phyloP scores from a whole-genome alignment of 1,140 invertebrate genomes.

The Drosophila setifemur region DNA sequence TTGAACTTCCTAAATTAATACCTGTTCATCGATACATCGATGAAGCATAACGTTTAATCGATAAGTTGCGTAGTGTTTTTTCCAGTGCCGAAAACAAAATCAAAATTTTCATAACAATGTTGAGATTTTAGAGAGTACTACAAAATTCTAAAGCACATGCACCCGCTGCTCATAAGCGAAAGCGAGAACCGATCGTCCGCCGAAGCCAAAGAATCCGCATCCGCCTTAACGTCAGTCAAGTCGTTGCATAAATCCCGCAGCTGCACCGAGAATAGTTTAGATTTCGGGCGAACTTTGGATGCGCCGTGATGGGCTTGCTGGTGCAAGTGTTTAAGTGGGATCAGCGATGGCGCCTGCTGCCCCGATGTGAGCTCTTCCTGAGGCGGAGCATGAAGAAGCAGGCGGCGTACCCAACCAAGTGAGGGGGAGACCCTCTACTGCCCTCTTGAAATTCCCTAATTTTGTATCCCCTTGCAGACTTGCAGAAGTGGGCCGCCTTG shows the following conservation, averaged over 20 bases:
- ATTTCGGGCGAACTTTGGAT: conserved; percentile 29
- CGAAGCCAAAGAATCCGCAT: neutral
- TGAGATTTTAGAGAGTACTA: conserved; percentile 3
- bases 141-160: conserved; percentile 58
- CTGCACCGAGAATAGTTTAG: conserved; percentile 12
- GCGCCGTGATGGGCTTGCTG: conserved; percentile 51
- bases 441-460: conserved; percentile 27
- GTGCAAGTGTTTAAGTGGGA: conserved; percentile 67
- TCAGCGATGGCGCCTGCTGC: conserved; percentile 52
- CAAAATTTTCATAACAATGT: conserved; percentile 64
- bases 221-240: neutral
- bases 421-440: conserved; percentile 20
- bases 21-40: no score
- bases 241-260: conserved; percentile 58
- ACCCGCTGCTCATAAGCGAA: conserved; percentile 4
- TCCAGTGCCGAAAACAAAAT: conserved; percentile 52
- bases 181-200: conserved; percentile 21
- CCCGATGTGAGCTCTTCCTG: conserved; percentile 52
- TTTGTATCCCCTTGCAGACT: conserved; percentile 84
- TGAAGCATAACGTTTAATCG: conserved; percentile 12
- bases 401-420: conserved; percentile 59
- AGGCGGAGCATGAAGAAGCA: conserved; percentile 60
- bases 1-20: no score
- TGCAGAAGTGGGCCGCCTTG: conserved; percentile 86
- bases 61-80: conserved; percentile 22